These are phyloP conservation scores for Torymus auratus DNA, from an alignment of 2,888 invertebrate genomes.

Conservation along the genomic window DNA sequence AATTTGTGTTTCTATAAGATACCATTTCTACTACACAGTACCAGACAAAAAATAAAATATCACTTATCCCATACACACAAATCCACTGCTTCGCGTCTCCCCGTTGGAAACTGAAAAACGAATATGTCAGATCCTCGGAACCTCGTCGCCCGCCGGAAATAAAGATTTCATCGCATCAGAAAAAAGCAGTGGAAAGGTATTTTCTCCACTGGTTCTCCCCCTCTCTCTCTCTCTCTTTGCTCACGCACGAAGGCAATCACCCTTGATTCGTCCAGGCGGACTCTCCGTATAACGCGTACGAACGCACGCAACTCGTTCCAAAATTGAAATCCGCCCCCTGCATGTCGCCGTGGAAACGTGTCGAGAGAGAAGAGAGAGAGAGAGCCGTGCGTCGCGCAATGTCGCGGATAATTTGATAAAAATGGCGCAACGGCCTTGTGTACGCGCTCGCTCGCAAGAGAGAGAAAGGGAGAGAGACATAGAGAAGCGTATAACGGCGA, in stretches of 20 bases:
- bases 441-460: no score
- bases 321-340: slow-evolving; percentile 49
- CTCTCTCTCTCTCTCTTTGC: not conserved
- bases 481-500: no score
- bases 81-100: no score
- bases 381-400: slow-evolving; percentile 25
- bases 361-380: slow-evolving; percentile 33
- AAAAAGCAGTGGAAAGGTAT: no score
- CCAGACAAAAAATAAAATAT: no score
- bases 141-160: slow-evolving; percentile 32
- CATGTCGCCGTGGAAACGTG: not conserved
- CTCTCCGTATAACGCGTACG: not conserved
- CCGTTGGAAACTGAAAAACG: not conserved
- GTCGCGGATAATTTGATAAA: slow-evolving; percentile 57
- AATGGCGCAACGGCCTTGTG: slow-evolving; percentile 21
- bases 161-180: slow-evolving; percentile 25
- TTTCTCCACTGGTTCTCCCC: no score
- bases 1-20: no score
- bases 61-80: no score
- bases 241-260: not conserved
- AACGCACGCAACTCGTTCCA: not conserved
- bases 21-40: no score
- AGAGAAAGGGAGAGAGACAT: no score
- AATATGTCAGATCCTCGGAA: not conserved
- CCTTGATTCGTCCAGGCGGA: no score